Base-by-base conservation (phyloP, 2,888 invertebrate genomes). In the Parasteatoda lunata region DNA sequence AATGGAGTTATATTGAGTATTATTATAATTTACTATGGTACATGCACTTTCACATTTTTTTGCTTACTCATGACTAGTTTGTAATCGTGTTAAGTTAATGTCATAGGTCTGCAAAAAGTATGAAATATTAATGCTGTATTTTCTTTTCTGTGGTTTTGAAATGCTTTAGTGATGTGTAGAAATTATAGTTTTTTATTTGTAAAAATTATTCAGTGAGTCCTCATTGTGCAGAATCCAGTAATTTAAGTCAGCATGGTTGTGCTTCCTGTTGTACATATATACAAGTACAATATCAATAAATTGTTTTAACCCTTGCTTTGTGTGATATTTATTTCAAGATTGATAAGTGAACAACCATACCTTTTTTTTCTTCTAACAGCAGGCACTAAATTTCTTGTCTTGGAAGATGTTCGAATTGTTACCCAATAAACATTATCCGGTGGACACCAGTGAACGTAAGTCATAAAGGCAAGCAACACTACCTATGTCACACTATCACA, bases 211-310 rank as follows among this genome's bases (percentile, higher is more conserved):
- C 65, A 48, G 76, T 48, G 49, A 65, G 54, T 72, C 72, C 49
- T 84, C 70, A 75, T 54, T 84, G 78, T 84, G 64, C 64, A 78
- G 73, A 84, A 78, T 72, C 78, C 84, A 77, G 78, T 84, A 84
- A 84, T 77, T 84, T 84, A 78, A 84, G 84, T 84, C 84, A 68
- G 84, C 84, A 84, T 84, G 84, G 84, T 84, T 84, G 84, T 84
- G 84, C 84, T 84, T 84, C 84, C 84, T 84, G 84, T 78, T 84
- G 84, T 84, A 84, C 84, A 84, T 78, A 84, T 84, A 78, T 78
- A 84, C 72, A 78, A 84, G 84, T 84, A 84, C 84, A 84, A 84
- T 81, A 81, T 84, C 77, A 84, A 84, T 84, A 84, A 84, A 84
- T 84, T 78, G 84, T 84, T 84, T 84, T 84, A 84, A 84, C 84